A percentile compares a stretch with the other conserved stretches of the same genome.
Conservation (phyloP, 2,797 vertebrate species). For the Amazona finschi region DNA sequence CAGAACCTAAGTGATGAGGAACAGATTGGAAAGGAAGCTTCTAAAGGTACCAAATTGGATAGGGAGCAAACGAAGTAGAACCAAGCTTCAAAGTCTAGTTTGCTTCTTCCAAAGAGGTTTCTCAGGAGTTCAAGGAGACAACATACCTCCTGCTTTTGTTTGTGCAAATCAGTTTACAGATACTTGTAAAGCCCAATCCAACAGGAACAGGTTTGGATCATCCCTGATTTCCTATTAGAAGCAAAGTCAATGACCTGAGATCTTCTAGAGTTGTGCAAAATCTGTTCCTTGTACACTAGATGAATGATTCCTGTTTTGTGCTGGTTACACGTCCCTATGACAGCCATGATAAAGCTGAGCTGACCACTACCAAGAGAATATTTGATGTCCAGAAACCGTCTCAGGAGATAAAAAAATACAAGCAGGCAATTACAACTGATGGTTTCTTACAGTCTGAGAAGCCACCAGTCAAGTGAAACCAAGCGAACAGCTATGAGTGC, state of each 20-base stretch:
- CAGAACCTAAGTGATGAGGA: background rate
- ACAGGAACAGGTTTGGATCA: background rate
- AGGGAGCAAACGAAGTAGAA: background rate
- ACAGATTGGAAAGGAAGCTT: background rate
- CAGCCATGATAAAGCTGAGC: background rate
- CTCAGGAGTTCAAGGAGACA: background rate
- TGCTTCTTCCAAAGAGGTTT: background rate
- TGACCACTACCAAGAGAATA: background rate
- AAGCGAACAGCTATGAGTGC: background rate
- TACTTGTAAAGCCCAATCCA: background rate
- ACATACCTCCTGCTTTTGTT: background rate
- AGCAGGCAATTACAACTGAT: background rate
- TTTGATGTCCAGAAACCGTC: background rate
- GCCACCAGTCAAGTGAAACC: background rate
- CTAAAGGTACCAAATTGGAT: background rate
- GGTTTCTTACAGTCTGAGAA: background rate
- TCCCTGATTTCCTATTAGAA: background rate
- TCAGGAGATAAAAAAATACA: background rate
- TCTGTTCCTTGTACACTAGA: background rate
- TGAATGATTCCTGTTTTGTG: background rate
- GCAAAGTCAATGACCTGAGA: background rate
- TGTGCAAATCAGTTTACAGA: background rate
- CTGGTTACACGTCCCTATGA: background rate
- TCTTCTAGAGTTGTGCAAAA: background rate
- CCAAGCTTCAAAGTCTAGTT: background rate